Evolutionary conservation across 1,140 invertebrate genomes (phyloP).

Genomic region (Brachionus koreanus): DNA sequence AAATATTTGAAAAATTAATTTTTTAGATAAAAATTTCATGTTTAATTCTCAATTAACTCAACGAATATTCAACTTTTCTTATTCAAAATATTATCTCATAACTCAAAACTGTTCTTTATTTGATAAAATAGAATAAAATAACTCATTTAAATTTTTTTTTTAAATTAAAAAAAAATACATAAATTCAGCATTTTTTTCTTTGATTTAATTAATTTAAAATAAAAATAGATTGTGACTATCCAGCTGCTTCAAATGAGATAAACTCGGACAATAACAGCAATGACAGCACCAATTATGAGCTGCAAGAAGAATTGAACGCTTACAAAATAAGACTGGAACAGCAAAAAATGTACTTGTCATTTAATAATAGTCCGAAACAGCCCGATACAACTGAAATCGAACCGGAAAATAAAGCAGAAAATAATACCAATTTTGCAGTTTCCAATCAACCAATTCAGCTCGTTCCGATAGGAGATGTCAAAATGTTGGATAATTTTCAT

Average conservation of each 20-base stretch:
- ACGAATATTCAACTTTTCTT: too few species aligned
- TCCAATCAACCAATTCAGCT: conserved; percentile 14
- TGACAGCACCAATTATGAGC: neutral
- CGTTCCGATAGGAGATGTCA: conserved; percentile 1
- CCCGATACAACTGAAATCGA: neutral
- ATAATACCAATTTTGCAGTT: neutral
- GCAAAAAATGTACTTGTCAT: conserved; percentile 40
- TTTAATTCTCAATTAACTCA: too few species aligned
- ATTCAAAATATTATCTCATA: too few species aligned
- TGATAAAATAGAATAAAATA: too few species aligned
- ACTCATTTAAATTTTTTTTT: too few species aligned
- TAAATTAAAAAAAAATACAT: too few species aligned
- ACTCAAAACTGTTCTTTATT: too few species aligned
- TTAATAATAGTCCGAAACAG: conserved; percentile 23
- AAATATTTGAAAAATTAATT: too few species aligned
- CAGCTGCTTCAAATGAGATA: neutral
- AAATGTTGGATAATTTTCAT: conserved; percentile 16
- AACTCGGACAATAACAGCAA: conserved; percentile 26
- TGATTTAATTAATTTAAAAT: too few species aligned
- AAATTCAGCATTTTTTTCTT: too few species aligned
- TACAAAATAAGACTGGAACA: conserved; percentile 36
- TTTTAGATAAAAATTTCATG: too few species aligned
- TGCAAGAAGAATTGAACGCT: conserved; percentile 6
- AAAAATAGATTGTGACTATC: too few species aligned
- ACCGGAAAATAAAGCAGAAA: neutral